Percentiles rank a stretch among this genome's conserved stretches.
phyloP scores from a whole-genome alignment of 1,140 invertebrate species.

The Muscidifurax raptorellus region DNA sequence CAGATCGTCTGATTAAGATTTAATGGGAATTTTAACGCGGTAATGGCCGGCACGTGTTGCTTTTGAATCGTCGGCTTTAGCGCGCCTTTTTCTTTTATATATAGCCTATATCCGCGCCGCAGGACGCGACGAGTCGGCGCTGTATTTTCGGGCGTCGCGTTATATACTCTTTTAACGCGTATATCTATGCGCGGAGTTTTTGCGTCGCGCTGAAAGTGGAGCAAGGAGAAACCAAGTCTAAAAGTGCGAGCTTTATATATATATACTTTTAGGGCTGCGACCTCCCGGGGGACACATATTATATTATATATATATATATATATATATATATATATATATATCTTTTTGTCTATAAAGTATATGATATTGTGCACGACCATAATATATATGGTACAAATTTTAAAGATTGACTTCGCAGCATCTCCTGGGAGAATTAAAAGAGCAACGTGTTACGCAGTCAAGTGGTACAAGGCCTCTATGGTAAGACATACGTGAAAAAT shows the following conservation, averaged over 20 bases:
- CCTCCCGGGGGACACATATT: neutral
- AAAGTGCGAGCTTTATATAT: too few relatives aligned
- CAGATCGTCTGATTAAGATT: slow-evolving; percentile 5
- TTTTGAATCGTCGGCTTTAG: neutral
- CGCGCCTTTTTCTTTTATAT: neutral
- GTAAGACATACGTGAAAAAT: too few relatives aligned
- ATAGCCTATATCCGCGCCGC: too few relatives aligned
- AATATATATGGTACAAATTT: neutral
- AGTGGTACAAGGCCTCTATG: slow-evolving; percentile 33
- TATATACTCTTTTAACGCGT: too few relatives aligned
- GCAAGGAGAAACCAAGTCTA: neutral
- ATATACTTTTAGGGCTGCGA: too few relatives aligned
- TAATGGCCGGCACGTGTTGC: neutral
- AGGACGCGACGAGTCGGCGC: too few relatives aligned
- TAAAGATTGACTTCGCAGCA: neutral
- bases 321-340: too few relatives aligned
- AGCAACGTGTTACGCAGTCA: slow-evolving; percentile 30
- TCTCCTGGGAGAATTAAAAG: neutral
- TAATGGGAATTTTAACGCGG: slow-evolving; percentile 8
- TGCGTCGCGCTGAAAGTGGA: neutral
- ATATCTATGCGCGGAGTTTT: too few relatives aligned
- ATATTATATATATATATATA: too few relatives aligned
- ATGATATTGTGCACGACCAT: too few relatives aligned
- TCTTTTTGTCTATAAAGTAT: too few relatives aligned
- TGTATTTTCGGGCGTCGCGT: too few relatives aligned